Evolutionary conservation across 2,888 invertebrate species (phyloP).

Genomic region (Euzetes globulus): DNA sequence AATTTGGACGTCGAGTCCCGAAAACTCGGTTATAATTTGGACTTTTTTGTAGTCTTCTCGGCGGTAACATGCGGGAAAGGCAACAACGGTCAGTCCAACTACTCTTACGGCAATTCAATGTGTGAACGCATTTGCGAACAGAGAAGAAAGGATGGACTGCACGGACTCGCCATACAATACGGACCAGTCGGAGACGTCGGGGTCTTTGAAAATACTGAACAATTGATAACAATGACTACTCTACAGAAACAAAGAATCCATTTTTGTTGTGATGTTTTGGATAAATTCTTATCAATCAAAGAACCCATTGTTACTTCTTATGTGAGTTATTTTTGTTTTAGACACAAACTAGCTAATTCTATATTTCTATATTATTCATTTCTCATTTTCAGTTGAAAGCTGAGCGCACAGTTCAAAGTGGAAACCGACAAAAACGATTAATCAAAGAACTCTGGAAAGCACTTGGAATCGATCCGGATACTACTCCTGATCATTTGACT

Average conservation of each 20-base stretch:
- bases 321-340: not conserved
- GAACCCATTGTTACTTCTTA: not conserved
- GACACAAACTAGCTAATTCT: not conserved
- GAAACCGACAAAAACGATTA: not conserved
- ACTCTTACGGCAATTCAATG: not conserved
- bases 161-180: not conserved
- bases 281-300: not conserved
- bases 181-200: not conserved
- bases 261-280: not conserved
- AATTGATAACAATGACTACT: not conserved
- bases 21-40: not conserved
- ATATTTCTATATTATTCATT: not conserved
- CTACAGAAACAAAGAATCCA: not conserved
- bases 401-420: not conserved
- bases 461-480: not conserved
- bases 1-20: not conserved
- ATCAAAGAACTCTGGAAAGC: not conserved
- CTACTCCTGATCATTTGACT: not conserved
- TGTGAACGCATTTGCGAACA: not conserved
- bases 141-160: not conserved
- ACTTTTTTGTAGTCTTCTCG: not conserved
- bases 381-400: not conserved
- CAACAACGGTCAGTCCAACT: not conserved
- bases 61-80: not conserved
- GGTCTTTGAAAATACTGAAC: no score